A percentile compares a stretch with the other conserved stretches of the same genome.
phyloP scores from a whole-genome alignment of 2,113 vertebrate species.

The Rhombomys opimus region DNA sequence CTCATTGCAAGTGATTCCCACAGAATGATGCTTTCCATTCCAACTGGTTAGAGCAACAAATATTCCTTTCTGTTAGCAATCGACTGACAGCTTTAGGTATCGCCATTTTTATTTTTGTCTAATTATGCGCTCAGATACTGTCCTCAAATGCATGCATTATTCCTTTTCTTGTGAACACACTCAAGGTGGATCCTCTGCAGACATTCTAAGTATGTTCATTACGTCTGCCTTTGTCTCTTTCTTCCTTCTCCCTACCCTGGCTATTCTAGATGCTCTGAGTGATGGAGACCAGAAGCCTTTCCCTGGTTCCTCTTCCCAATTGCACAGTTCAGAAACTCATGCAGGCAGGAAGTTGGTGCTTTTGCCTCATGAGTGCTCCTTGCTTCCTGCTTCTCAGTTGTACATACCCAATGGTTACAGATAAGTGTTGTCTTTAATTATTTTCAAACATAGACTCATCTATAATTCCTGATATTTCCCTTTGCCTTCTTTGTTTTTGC shows the following conservation, averaged over 20 bases:
- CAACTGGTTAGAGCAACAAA: neutral
- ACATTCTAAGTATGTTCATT: neutral
- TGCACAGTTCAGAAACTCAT: neutral
- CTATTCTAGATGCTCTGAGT: neutral
- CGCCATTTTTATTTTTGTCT: neutral
- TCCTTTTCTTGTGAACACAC: neutral
- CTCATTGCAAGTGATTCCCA: neutral
- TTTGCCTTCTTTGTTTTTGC: neutral
- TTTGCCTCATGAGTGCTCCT: too few relatives aligned
- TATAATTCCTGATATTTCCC: neutral
- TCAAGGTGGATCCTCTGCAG: neutral
- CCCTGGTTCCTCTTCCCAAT: neutral
- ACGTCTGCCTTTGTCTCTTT: neutral
- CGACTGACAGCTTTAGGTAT: neutral
- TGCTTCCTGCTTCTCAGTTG: neutral
- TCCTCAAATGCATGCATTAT: neutral
- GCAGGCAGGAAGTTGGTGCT: neutral
- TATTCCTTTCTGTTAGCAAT: neutral
- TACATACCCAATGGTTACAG: neutral
- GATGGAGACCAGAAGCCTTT: neutral
- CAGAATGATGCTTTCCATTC: neutral
- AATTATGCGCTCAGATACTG: neutral
- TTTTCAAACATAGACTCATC: neutral
- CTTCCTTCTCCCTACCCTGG: too few relatives aligned
- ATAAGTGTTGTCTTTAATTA: neutral